Evolutionary conservation across 2,113 vertebrate species (phyloP), one percentile per base, ranked within the genome.

Genomic region (Charadrius vociferus): DNA sequence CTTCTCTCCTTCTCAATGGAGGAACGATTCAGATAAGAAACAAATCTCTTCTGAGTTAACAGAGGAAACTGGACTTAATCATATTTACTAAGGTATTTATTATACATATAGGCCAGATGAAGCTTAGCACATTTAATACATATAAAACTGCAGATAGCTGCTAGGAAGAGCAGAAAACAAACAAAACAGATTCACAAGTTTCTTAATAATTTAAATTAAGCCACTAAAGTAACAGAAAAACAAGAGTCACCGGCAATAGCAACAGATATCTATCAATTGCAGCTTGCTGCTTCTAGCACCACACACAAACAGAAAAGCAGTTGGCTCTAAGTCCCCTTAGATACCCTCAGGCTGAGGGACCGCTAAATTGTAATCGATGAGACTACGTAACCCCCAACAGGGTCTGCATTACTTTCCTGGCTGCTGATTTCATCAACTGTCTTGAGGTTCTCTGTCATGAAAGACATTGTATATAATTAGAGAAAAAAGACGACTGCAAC

Each of bases 11-110:
- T 67, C 71, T 85, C 84, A 96, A 84, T n/a, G 88, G 81, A 77
- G 88, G 78, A 90, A 90, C 55, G 70, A 79, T 90, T 93, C 95
- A 95, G 94, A 93, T 94, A 96, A 96, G 89, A 90, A 81, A 86
- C 85, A 86, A 93, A 91, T 91, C 78, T 95, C 70, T 49, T 61
- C 56, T 17, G 66, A 81, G 90, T 94, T 95, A 94, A 93, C 55
- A 94, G 87, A 95, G 84, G 89, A 93, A 97, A 88, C 72, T 68
- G 94, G 81, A 93, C 81, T 88, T 88, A 82, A 65, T 67, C 6
- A 34, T 75, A 70, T 91, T 93, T 52, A 87, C 89, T n/a, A 14
- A 91, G 71, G 87, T 77, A 94, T 94, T 97, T 94, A 86, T 91
- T 94, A 93, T 66, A 93, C 91, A 91, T 67, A 67, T 73, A 93